Evolutionary conservation across 2,888 invertebrate genomes (phyloP).

Genomic region (Eretmocerus hayati): DNA sequence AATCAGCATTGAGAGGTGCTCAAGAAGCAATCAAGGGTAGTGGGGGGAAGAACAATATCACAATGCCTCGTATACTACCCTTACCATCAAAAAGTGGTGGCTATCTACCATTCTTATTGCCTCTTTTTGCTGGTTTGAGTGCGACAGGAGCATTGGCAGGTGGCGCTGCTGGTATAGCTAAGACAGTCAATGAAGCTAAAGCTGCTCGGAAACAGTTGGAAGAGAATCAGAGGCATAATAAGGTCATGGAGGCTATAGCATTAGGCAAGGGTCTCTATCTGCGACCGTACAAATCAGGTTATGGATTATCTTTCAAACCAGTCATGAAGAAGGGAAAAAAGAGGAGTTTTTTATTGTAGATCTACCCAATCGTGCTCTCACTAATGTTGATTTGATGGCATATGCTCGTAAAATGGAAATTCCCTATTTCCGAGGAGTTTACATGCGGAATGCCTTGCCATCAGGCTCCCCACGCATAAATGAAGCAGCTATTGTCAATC

Average conservation of each 20-base stretch:
- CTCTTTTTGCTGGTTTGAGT: constrained; percentile 28
- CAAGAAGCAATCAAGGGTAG: constrained; percentile 13
- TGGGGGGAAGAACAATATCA: constrained; percentile 18
- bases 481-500: not conserved
- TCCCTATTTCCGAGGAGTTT: not conserved
- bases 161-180: constrained; percentile 37
- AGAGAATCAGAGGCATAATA: constrained; percentile 35
- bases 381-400: not conserved
- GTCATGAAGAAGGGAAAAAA: too few relatives aligned
- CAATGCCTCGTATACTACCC: constrained; percentile 18
- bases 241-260: constrained; percentile 39
- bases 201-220: constrained; percentile 30
- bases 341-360: not conserved
- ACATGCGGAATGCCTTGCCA: not conserved
- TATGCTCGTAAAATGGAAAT: not conserved
- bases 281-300: constrained; percentile 5
- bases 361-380: not conserved
- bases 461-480: not conserved
- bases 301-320: not conserved
- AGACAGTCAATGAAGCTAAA: constrained; percentile 37
- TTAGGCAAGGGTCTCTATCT: constrained; percentile 28
- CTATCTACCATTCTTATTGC: constrained; percentile 28
- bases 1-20: constrained; percentile 17
- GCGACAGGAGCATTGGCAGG: constrained; percentile 35
- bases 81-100: constrained; percentile 26